Conservation (phyloP, 2,113 vertebrate genomes). For the Tychaedon coryphoeus region DNA sequence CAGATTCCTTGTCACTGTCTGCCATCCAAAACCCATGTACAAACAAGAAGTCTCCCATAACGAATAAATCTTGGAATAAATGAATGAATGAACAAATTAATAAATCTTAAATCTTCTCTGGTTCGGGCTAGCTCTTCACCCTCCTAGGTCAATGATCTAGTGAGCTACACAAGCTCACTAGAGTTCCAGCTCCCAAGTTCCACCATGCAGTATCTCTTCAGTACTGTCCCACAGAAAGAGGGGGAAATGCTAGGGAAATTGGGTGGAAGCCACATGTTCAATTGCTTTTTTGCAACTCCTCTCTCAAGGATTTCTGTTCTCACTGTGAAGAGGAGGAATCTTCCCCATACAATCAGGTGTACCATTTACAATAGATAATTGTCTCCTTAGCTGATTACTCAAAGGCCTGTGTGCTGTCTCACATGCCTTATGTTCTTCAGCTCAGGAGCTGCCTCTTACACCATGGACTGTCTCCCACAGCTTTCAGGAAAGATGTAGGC, state of each 20-base stretch:
- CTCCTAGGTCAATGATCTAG: neutral
- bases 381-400: neutral
- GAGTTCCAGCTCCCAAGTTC: neutral
- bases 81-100: neutral
- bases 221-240: neutral
- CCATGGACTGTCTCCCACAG: neutral
- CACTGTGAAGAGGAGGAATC: neutral
- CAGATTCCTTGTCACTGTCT: neutral
- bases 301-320: neutral
- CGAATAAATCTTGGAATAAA: neutral
- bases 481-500: neutral
- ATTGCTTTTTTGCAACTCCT: neutral
- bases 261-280: neutral
- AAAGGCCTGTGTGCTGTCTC: neutral
- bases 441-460: neutral
- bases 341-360: neutral
- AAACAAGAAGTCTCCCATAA: neutral
- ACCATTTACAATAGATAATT: rapidly evolving
- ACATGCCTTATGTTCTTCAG: neutral
- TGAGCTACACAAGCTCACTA: neutral
- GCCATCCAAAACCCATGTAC: neutral
- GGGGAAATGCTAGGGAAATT: neutral
- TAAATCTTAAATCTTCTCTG: neutral
- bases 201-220: neutral
- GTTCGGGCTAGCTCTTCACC: neutral